phyloP scores from a whole-genome alignment of 2,797 vertebrate genomes.

The Spea hammondii region DNA sequence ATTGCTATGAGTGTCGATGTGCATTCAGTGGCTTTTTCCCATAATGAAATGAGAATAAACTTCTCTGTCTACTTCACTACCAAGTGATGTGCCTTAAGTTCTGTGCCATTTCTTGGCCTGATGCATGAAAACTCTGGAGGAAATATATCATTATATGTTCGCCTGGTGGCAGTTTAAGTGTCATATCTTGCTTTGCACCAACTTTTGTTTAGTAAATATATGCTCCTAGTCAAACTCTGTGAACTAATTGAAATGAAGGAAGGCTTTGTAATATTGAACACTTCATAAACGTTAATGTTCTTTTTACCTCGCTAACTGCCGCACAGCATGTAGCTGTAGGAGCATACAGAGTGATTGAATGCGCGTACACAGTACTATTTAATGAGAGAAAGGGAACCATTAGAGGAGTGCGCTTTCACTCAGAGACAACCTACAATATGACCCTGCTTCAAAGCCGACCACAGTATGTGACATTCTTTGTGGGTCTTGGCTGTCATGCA shows the following conservation, averaged over 20 bases:
- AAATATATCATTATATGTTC: too few relatives aligned
- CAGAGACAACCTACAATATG: neutral
- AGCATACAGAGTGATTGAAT: neutral
- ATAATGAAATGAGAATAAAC: too few relatives aligned
- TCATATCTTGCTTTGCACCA: too few relatives aligned
- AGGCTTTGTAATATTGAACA: neutral
- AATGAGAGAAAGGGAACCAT: neutral
- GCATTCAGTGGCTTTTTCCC: too few relatives aligned
- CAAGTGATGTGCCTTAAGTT: too few relatives aligned
- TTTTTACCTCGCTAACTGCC: neutral
- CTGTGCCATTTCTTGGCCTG: too few relatives aligned
- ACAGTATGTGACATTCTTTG: neutral
- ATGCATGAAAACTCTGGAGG: too few relatives aligned
- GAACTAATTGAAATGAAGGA: neutral
- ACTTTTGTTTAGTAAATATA: neutral
- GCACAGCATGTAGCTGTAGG: neutral
- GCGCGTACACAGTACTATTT: neutral
- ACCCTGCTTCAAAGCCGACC: neutral
- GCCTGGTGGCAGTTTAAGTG: too few relatives aligned
- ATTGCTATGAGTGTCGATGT: too few relatives aligned
- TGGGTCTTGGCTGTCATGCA: too few relatives aligned
- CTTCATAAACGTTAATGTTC: slow-evolving; percentile 2
- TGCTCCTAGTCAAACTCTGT: neutral
- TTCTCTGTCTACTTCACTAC: too few relatives aligned
- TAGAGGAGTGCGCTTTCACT: neutral